phyloP scores from a whole-genome alignment of 2,113 vertebrate species.

The Melanotaenia duboulayi region DNA sequence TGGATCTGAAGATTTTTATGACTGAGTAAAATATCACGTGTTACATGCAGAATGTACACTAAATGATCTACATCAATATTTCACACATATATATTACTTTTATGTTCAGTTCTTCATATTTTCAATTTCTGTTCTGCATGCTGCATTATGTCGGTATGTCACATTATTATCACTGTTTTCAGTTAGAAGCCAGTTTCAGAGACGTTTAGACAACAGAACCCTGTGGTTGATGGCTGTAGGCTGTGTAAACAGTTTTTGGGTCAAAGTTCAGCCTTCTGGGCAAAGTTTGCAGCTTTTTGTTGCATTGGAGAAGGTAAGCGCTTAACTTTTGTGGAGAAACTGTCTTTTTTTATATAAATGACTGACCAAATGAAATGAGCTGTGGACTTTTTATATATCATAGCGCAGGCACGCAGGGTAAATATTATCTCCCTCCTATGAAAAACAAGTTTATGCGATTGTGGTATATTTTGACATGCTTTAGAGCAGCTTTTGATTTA shows the following conservation, averaged over 20 bases:
- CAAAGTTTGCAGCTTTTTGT: constrained; percentile 62
- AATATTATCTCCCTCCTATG: neutral
- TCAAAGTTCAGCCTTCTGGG: constrained; percentile 72
- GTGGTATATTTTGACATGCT: neutral
- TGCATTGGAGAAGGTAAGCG: constrained; percentile 67
- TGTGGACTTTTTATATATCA: neutral
- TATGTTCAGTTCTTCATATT: neutral
- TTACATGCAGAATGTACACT: neutral
- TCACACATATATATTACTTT: neutral
- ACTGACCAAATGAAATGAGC: neutral
- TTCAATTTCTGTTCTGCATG: neutral
- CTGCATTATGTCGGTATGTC: neutral
- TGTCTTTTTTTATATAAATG: neutral
- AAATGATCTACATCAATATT: neutral
- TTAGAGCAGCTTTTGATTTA: neutral
- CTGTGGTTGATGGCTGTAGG: constrained; percentile 45
- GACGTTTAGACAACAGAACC: constrained; percentile 12
- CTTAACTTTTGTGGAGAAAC: neutral
- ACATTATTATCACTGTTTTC: neutral
- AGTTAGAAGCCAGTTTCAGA: neutral
- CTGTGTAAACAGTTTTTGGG: constrained; percentile 69
- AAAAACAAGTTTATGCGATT: neutral
- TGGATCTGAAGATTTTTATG: neutral
- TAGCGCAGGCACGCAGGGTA: neutral
- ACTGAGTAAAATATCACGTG: neutral